These are phyloP conservation scores for Gymnocypris eckloni DNA, from an alignment of 2,797 vertebrate species.

Conservation along the genomic window DNA sequence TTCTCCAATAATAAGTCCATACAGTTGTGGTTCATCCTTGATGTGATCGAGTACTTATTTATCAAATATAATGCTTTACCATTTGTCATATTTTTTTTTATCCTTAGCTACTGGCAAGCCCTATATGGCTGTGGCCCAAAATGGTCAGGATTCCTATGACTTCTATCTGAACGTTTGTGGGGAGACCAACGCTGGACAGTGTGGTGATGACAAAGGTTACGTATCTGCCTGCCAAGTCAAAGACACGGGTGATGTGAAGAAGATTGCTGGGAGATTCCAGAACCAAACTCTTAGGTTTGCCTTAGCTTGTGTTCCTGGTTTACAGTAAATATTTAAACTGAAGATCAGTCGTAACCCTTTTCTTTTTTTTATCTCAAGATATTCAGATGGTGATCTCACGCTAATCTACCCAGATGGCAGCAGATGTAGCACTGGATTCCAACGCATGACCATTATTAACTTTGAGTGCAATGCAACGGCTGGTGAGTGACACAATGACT, in stretches of 20 bases:
- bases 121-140: slow-evolving; percentile 73
- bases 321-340: not conserved
- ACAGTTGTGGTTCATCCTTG: not conserved
- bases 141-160: slow-evolving; percentile 76
- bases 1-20: not conserved
- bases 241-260: slow-evolving; percentile 49
- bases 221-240: slow-evolving; percentile 89
- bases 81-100: not conserved
- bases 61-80: not conserved
- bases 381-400: slow-evolving; percentile 94
- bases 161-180: slow-evolving; percentile 92
- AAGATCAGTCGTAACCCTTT: not conserved
- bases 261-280: slow-evolving; percentile 82
- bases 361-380: slow-evolving; percentile 72
- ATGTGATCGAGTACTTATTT: not conserved
- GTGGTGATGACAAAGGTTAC: slow-evolving; percentile 53
- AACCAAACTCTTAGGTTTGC: slow-evolving; percentile 90
- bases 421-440: slow-evolving; percentile 89
- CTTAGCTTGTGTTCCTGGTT: not conserved
- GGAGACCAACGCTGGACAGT: slow-evolving; percentile 59
- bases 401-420: slow-evolving; percentile 87
- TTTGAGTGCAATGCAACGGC: slow-evolving; percentile 89
- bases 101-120: slow-evolving; percentile 51
- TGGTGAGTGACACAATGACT: slow-evolving; percentile 74
- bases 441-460: slow-evolving; percentile 96